Evolutionary conservation across 2,113 vertebrate species (phyloP), one percentile per base, ranked within the genome.

Genomic region (Nesogale talazaci): DNA sequence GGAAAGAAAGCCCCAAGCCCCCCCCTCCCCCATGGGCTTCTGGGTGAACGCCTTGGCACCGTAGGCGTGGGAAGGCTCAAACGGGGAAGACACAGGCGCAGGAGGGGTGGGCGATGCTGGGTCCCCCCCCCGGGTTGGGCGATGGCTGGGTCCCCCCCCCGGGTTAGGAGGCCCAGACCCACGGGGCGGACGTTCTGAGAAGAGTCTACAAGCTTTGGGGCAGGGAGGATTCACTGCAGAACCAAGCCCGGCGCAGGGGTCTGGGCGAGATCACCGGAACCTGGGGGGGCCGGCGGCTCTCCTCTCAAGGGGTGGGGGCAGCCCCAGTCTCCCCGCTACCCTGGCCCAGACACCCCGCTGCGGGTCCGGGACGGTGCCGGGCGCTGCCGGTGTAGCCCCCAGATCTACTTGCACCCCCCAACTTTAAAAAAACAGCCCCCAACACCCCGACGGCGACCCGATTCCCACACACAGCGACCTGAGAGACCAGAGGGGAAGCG

Each of bases 1-100:
- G n/a, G 89, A 94, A 83, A 79, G 72, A 82, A 46, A 94, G 95
- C 92, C 93, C 89, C 89, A 69, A 90, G 67, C 89, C 81, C 92
- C 89, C n/a, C n/a, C n/a, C n/a, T 78, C 92, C 94, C 79, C 67
- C 86, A 36, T 1, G 0, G 69, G 90, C 79, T 88, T 74, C 88
- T 70, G 95, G 89, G 92, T n/a, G 75, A 74, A 82, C 25, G 75
- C 83, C 81, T 83, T 40, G 56, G 88, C 27, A 61, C 65, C 1
- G 75, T 1, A 10, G 85, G 92, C 86, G 65, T 92, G 94, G 93
- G 94, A 90, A 92, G 94, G 63, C 93, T 74, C 40, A 25, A 83
- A n/a, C 88, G 83, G 76, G 1, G 42, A n/a, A 95, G 84, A 97
- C 93, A 96, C 89, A 96, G 74, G 77, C 65, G 86, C 0, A 61